phyloP scores from a whole-genome alignment of 2,113 vertebrate genomes.

The Petromus typicus region DNA sequence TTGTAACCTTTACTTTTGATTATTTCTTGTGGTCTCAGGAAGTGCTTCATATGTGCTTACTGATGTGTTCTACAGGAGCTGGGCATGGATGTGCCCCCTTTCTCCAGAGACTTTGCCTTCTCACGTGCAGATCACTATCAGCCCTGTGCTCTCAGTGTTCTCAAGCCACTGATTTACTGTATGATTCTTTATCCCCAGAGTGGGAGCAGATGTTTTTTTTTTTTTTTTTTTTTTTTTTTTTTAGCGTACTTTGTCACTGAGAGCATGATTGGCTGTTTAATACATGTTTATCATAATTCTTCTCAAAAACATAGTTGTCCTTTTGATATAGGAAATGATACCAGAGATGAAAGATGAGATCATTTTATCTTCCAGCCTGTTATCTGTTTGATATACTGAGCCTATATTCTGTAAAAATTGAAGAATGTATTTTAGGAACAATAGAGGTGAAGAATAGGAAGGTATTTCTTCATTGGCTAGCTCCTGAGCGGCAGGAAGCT shows the following conservation, averaged over 20 bases:
- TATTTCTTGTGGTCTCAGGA: neutral
- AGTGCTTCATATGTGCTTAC: neutral
- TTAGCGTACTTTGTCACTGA: neutral
- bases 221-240: no score
- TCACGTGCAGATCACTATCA: neutral
- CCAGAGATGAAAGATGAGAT: no score
- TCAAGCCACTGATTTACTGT: neutral
- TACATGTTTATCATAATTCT: neutral
- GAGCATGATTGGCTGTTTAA: neutral
- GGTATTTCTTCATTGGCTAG: no score
- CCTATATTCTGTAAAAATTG: no score
- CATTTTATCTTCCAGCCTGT: no score
- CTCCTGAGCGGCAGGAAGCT: no score
- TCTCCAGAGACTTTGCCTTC: neutral
- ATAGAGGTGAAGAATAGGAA: no score
- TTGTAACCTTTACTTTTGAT: neutral
- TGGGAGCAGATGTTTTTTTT: accelerated
- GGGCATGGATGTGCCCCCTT: neutral
- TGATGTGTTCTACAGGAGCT: neutral
- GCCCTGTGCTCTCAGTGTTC: neutral
- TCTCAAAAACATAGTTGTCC: neutral
- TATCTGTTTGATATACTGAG: no score
- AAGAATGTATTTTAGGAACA: no score
- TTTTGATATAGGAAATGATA: no score
- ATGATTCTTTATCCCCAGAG: neutral